Percentiles rank a stretch among this genome's conserved stretches.
phyloP scores from a whole-genome alignment of 2,113 vertebrate genomes.

The Cepphus grylle region DNA sequence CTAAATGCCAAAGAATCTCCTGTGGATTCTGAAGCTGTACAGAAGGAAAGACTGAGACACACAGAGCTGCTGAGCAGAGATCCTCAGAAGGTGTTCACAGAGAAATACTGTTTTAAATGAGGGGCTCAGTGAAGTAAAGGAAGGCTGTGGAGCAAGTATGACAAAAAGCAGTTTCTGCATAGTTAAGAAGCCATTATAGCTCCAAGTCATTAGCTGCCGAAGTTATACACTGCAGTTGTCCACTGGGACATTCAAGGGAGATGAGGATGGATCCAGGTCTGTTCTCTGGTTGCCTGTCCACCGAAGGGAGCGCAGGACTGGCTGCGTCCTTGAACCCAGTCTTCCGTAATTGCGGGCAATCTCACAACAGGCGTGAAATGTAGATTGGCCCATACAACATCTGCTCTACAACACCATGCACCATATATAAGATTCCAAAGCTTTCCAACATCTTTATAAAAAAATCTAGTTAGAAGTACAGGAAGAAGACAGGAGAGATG shows the following conservation, averaged over 20 bases:
- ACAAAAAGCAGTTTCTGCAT: neutral
- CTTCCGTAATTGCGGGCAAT: neutral
- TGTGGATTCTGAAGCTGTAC: neutral
- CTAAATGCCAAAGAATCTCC: neutral
- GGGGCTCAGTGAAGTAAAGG: neutral
- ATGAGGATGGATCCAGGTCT: neutral
- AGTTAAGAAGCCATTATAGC: neutral
- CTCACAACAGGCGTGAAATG: neutral
- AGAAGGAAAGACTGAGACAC: neutral
- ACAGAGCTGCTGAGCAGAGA: neutral
- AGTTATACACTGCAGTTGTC: neutral
- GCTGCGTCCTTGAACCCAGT: neutral
- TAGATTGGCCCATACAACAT: neutral
- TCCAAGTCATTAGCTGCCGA: fast-evolving
- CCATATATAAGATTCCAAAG: neutral
- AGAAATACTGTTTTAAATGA: neutral
- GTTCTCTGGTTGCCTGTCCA: neutral
- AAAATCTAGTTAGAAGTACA: neutral
- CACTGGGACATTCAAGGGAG: neutral
- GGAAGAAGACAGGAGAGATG: neutral
- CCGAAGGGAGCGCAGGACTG: neutral
- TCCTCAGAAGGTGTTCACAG: neutral
- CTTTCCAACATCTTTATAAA: neutral
- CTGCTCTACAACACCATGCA: neutral
- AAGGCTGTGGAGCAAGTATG: neutral